phyloP scores from a whole-genome alignment of 2,888 invertebrate species.

The Idaea biselata region DNA sequence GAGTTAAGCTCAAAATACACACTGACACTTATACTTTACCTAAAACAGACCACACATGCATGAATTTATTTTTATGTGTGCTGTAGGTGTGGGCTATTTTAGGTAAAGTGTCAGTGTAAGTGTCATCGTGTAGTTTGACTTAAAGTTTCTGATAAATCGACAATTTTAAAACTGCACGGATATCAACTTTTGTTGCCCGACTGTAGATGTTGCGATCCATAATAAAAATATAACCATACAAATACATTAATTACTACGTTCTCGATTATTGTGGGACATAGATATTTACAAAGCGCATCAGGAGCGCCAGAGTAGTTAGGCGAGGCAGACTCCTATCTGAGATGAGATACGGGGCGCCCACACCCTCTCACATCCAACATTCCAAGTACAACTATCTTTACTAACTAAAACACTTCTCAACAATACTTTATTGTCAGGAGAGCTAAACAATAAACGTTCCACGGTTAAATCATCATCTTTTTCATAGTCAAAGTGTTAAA shows the following conservation, averaged over 20 bases:
- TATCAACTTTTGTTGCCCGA: too few relatives aligned
- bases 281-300: conserved; percentile 78
- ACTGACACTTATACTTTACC: too few relatives aligned
- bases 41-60: too few relatives aligned
- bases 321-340: conserved; percentile 66
- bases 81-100: too few relatives aligned
- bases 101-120: too few relatives aligned
- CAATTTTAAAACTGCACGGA: too few relatives aligned
- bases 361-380: conserved; percentile 23
- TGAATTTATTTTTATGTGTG: too few relatives aligned
- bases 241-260: conserved; percentile 78
- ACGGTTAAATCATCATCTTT: conserved; percentile 56
- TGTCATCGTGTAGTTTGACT: too few relatives aligned
- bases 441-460: conserved; percentile 70
- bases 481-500: conserved; percentile 67
- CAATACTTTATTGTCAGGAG: conserved; percentile 64
- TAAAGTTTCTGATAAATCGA: too few relatives aligned
- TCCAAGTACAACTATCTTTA: conserved; percentile 63
- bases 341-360: conserved; percentile 42
- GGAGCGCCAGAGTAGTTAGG: conserved; percentile 71
- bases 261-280: conserved; percentile 80
- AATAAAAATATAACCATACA: conserved; percentile 81
- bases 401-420: conserved; percentile 70
- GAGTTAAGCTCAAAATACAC: too few relatives aligned
- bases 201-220: conserved; percentile 69